A percentile compares a stretch with the other conserved stretches of the same genome.
Conservation (phyloP, 2,113 vertebrate species). For the Charina bottae region DNA sequence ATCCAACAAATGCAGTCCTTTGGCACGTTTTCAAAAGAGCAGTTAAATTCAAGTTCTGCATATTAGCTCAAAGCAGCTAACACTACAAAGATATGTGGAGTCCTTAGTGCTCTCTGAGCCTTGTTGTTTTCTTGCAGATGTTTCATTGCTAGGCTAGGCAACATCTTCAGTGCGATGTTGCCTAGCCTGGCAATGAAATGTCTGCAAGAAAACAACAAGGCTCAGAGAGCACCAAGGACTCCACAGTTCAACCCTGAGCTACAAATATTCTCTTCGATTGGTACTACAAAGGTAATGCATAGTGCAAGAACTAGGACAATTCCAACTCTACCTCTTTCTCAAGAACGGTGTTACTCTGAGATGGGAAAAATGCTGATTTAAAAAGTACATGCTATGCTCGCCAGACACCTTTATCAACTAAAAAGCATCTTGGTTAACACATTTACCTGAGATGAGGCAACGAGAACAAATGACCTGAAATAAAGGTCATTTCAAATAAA, state of each 20-base stretch:
- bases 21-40: neutral
- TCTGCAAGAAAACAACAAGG: too few species aligned
- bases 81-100: neutral
- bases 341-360: neutral
- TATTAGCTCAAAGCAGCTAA: neutral
- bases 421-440: neutral
- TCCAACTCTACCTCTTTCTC: neutral
- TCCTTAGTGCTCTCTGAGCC: too few species aligned
- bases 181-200: too few species aligned
- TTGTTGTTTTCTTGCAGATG: too few species aligned
- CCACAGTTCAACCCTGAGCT: too few species aligned
- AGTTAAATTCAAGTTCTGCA: neutral
- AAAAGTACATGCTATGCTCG: neutral
- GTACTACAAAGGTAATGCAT: neutral
- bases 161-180: too few species aligned
- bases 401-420: neutral
- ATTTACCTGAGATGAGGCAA: too few species aligned
- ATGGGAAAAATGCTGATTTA: neutral
- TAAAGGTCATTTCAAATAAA: too few species aligned
- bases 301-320: neutral
- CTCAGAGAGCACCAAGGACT: too few species aligned
- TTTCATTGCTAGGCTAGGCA: too few species aligned
- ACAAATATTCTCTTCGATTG: too few species aligned
- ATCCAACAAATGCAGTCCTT: slow-evolving; percentile 31
- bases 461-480: too few species aligned